Evolutionary conservation across 1,140 invertebrate genomes (phyloP), one percentile per base, ranked within the genome.

Genomic region (Temnothorax curvispinosus): DNA sequence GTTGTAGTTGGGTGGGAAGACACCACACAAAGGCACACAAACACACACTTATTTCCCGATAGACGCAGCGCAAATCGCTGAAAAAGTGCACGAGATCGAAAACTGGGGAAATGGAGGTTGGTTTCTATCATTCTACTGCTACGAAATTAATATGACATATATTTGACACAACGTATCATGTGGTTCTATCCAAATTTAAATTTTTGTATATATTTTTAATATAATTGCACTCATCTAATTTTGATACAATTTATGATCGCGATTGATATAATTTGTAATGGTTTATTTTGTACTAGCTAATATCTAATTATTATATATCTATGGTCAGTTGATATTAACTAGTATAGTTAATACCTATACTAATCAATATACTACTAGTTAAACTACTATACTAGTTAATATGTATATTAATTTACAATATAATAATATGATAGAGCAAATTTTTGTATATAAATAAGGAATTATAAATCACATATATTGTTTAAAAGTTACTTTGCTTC

Each of bases 41-140:
- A 27, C 27, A 27, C 27, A 27, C 38, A 38, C 4, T 67, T 67
- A 11, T 65, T 35, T 41, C n/a, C 18, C 5, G 7, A 65, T 21
- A 71, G 21, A 6, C 3, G 21, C 2, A 18, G n/a, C 7, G 9
- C n/a, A 27, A 15, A 15, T 8, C 7, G 4, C 8, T 27, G 27
- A 50, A 72, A 44, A 32, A 4, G 41, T 50, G 47, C 7, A 18
- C 21, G 5, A 27, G 15, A 32, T 27, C 47, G 41, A 32, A 75
- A 15, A 38, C 18, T 15, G 21, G 15, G 38, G 3, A 56, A 56
- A 75, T 75, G 72, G 72, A 75, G 72, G 72, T 75, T 75, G 18
- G 72, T 75, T 75, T 56, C 11, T 27, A 15, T 56, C 38, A 56
- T 56, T 56, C 11, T 27, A 21, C 52, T 54, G 1, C 1, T 47